These are phyloP conservation scores for Campoplex capitator DNA, from an alignment of 2,888 invertebrate species.

Conservation along the genomic window DNA sequence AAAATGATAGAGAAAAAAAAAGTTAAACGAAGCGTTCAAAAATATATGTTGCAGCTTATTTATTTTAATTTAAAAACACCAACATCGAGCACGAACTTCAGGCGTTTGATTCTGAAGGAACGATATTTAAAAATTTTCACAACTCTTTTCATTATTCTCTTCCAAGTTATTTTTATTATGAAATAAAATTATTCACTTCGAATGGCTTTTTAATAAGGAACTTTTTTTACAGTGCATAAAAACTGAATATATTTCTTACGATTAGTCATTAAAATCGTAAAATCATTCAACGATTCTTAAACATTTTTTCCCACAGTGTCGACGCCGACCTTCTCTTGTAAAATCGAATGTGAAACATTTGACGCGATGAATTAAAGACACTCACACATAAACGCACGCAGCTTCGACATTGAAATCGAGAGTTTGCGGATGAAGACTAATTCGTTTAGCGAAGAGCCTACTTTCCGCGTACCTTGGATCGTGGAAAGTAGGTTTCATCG, in stretches of 20 bases:
- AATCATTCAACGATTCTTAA: not conserved
- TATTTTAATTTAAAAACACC: too few species aligned
- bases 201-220: not conserved
- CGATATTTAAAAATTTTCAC: not conserved
- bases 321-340: not conserved
- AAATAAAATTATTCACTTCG: not conserved
- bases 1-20: too few species aligned
- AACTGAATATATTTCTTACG: not conserved
- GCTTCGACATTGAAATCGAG: conserved; percentile 49
- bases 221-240: not conserved
- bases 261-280: not conserved
- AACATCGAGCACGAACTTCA: not conserved
- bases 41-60: too few species aligned
- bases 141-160: too few species aligned
- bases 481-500: conserved; percentile 23
- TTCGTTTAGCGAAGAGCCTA: conserved; percentile 35
- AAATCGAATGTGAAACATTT: conserved; percentile 19
- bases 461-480: conserved; percentile 49
- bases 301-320: not conserved
- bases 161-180: not conserved
- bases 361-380: conserved; percentile 7
- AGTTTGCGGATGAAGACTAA: conserved; percentile 21
- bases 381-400: not conserved
- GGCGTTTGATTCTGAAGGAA: not conserved
- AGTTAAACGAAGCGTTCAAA: too few species aligned